Percentiles rank a stretch among this genome's conserved stretches.
Evolutionary conservation across 2,888 invertebrate species (phyloP).

Genomic region (Cephus pulcher): DNA sequence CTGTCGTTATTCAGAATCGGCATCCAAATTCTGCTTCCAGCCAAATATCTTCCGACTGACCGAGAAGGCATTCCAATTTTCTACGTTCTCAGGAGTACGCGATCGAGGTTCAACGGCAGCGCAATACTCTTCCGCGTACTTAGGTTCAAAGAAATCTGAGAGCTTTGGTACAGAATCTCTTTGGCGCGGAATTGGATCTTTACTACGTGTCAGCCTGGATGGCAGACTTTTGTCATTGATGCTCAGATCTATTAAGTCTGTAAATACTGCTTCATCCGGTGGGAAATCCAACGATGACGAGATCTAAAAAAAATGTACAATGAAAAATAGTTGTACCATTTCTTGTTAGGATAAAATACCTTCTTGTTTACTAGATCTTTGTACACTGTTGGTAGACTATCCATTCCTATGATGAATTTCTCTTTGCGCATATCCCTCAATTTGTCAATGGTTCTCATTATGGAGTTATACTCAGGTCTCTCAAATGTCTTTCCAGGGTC

Average conservation of each 20-base stretch:
- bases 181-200: conserved; percentile 55
- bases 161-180: conserved; percentile 51
- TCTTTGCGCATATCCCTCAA: conserved; percentile 45
- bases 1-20: not conserved
- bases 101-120: conserved; percentile 37
- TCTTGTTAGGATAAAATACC: conserved; percentile 34
- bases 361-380: conserved; percentile 48
- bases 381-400: conserved; percentile 44
- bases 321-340: not conserved
- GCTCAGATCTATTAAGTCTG: conserved; percentile 52
- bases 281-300: conserved; percentile 53
- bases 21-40: conserved; percentile 49
- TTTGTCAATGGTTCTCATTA: conserved; percentile 49
- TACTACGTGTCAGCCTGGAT: conserved; percentile 49
- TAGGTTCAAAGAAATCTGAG: conserved; percentile 53
- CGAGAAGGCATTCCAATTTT: conserved; percentile 50
- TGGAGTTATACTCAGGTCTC: conserved; percentile 58
- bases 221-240: conserved; percentile 53
- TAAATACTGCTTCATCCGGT: conserved; percentile 52
- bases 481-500: conserved; percentile 33
- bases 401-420: conserved; percentile 39
- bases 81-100: conserved; percentile 35
- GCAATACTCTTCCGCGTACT: conserved; percentile 45
- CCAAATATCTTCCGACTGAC: conserved; percentile 52
- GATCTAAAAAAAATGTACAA: conserved; percentile 19